A percentile compares a stretch with the other conserved stretches of the same genome.
Conservation (phyloP, 2,113 vertebrate genomes). For the Patagioenas fasciata region DNA sequence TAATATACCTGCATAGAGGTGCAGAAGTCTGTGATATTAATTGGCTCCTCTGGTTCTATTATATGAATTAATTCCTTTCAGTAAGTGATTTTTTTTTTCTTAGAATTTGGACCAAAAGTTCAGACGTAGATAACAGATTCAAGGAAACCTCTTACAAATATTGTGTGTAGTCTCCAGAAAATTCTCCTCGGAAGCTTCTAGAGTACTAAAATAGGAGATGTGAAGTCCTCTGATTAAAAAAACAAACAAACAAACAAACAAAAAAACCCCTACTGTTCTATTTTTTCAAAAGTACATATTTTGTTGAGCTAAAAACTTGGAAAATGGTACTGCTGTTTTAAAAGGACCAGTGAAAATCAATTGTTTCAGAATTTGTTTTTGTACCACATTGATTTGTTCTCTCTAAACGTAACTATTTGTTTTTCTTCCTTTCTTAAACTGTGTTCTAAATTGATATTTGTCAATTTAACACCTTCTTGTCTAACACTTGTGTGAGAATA, state of each 20-base stretch:
- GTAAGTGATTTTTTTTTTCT: background rate
- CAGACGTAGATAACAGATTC: background rate
- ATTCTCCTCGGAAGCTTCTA: background rate
- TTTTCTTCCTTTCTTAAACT: background rate
- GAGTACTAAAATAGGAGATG: background rate
- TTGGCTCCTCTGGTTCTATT: background rate
- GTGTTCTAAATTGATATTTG: background rate
- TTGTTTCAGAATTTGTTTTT: background rate
- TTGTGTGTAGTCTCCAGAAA: background rate
- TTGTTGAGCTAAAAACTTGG: background rate
- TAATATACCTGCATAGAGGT: background rate
- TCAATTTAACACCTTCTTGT: background rate
- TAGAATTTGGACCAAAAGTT: background rate
- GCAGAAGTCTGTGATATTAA: background rate
- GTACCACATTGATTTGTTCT: background rate
- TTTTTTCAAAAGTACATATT: accelerated
- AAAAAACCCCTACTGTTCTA: background rate
- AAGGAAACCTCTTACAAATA: background rate
- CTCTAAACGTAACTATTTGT: background rate
- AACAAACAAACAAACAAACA: background rate
- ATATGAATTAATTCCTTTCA: background rate
- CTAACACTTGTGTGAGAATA: background rate
- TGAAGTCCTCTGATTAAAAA: background rate
- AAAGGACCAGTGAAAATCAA: background rate
- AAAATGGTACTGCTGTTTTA: background rate